Base-by-base conservation (phyloP, 2,888 invertebrate species). In the Drosophila mettleri region DNA sequence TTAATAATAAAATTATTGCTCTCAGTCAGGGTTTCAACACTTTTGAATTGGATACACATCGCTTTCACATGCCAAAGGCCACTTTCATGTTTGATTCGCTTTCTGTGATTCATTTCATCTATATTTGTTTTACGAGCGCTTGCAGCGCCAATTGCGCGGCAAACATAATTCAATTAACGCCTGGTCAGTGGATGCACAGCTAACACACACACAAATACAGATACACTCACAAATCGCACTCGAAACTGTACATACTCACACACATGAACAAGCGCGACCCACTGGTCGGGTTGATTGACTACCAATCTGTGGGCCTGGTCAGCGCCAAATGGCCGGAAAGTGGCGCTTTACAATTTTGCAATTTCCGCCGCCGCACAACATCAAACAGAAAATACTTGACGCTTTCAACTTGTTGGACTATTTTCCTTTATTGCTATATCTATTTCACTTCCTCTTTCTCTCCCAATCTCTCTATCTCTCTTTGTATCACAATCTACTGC, bases 91-190 rank as follows among this genome's bases (percentile, higher is more conserved):
- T 48, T 31, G 39, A 59, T 20, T 53, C 31, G 20, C 20, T 53
- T 24, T 18, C 51, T 36, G 39, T 59, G 54, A 68, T 76, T 68
- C 54, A 57, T 57, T 64, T 65, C 8, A 27, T 41, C 20, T 51
- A 73, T 39, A 63, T 67, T 69, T 68, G 59, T 76, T 65, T 53
- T 48, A 58, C 14, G 39, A 57, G 48, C 60, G 55, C 72, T 81
- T 52, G 64, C 59, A 60, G 55, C 70, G 54, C 57, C 86, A 83
- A 83, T 83, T 80, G 86, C 63, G 84, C 77, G 86, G 81, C 84
- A 83, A 86, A 83, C 77, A 83, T 83, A 83, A 86, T 83, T 83
- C 83, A 83, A 83, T 83, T 86, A 86, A 83, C 86, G 79, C 81
- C 84, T 79, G 69, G 54, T 69, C 79, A 68, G 66, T 76, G 69